These are phyloP conservation scores for Heliconius himera DNA, from an alignment of 1,140 invertebrate species.

Conservation along the genomic window DNA sequence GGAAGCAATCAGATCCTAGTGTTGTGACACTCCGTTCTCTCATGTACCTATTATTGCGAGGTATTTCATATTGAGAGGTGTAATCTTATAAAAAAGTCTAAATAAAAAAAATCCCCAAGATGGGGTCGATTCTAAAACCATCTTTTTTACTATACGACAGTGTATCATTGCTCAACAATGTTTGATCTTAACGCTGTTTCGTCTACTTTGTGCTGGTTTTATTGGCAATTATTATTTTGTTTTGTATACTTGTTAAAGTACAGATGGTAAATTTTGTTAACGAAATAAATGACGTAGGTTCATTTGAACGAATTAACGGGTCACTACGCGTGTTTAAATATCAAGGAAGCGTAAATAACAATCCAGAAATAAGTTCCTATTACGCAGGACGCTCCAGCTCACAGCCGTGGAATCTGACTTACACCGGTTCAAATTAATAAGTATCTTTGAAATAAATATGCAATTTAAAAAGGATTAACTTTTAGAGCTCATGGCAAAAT, in stretches of 20 bases:
- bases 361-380: constrained; percentile 27
- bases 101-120: no score
- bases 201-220: background rate
- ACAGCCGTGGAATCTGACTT: constrained; percentile 15
- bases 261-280: background rate
- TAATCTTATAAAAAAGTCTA: no score
- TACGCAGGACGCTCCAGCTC: constrained; percentile 19
- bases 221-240: constrained; percentile 1
- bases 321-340: constrained; percentile 18
- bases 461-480: background rate
- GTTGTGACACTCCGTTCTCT: no score
- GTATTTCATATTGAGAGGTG: no score
- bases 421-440: constrained; percentile 21
- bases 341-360: constrained; percentile 17
- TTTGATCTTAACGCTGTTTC: background rate
- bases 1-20: no score
- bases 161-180: background rate
- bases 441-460: background rate
- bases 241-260: background rate
- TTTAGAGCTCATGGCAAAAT: no score
- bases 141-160: background rate
- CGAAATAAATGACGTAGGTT: background rate
- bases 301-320: background rate
- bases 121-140: no score
- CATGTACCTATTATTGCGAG: no score